Evolutionary conservation across 2,113 vertebrate genomes (phyloP), one percentile per base, ranked within the genome.

Genomic region (Aegithalos caudatus): DNA sequence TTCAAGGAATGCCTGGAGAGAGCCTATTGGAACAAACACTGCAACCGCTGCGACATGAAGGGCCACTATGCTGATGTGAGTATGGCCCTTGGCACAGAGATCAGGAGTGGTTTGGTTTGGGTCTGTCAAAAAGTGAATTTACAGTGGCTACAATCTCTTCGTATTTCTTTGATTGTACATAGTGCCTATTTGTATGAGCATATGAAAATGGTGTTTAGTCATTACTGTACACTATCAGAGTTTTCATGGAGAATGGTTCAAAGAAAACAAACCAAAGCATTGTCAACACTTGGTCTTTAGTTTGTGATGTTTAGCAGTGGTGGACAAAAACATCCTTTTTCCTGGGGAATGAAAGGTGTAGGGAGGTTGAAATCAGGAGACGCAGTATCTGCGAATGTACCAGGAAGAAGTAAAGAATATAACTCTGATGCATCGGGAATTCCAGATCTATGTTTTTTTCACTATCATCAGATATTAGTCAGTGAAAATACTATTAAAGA

Each of bases 1-100:
- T 97, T 90, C 80, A 90, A 86, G 33, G 98, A 98, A 19, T 99
- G 99, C 94, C 96, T 96, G 21, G 99, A 99, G 96, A 98, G 81
- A 87, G 48, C 97, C 35, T 98, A 98, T 28, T 99, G 99, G 98
- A 97, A 98, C 79, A 99, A 99, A 28, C 96, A 97, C 33, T 99
- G 99, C 96, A 98, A 98, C 62, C 99, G 99, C 88, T 99, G 99
- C 81, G 83, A 94, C 79, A 99, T 99, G 99, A 98, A 74, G 35
- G 99, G 99, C 9, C 99, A 99, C 97, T 98, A 98, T 61, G 97
- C 97, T 83, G 99, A 99, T 28, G 99, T 99, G 97, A 99, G 99
- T 99, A 97, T 50, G 62, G n/a, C 21, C 58, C 64, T 1, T 45
- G 65, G 70, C 58, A 40, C 54, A 64, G n/a, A 35, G 7, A 24